Conservation (phyloP, 2,888 invertebrate genomes). For the Notocelia uddmanniana region DNA sequence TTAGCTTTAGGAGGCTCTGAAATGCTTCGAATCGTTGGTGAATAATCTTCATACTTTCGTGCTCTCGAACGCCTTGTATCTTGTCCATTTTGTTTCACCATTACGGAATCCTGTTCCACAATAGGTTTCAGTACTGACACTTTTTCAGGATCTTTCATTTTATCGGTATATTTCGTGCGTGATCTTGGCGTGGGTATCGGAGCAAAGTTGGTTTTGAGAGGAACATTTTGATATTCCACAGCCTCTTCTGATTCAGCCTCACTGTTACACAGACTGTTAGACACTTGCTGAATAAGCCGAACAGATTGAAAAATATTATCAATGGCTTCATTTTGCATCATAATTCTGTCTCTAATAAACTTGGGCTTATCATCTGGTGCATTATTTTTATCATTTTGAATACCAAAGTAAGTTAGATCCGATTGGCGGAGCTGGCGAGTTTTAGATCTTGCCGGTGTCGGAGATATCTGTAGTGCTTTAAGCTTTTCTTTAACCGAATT, state of each 20-base stretch:
- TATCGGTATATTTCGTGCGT: slow-evolving; percentile 65
- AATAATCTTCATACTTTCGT: slow-evolving; percentile 59
- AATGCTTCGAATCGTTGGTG: slow-evolving; percentile 64
- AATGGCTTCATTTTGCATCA: slow-evolving; percentile 55
- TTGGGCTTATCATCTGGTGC: slow-evolving; percentile 41
- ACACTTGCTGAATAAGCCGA: slow-evolving; percentile 72
- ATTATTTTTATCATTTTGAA: slow-evolving; percentile 50
- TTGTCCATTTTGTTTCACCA: slow-evolving; percentile 48
- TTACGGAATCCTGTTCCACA: slow-evolving; percentile 63
- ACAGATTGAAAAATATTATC: slow-evolving; percentile 76
- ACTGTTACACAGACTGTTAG: slow-evolving; percentile 76
- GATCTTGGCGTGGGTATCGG: slow-evolving; percentile 72
- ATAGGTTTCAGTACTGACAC: slow-evolving; percentile 66
- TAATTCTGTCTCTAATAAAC: slow-evolving; percentile 48
- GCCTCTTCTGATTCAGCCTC: slow-evolving; percentile 77
- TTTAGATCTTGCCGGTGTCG: slow-evolving; percentile 63
- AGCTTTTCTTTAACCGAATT: slow-evolving; percentile 58
- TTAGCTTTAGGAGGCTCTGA: slow-evolving; percentile 72
- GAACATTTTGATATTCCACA: slow-evolving; percentile 76
- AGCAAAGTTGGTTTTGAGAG: slow-evolving; percentile 63
- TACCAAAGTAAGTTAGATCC: slow-evolving; percentile 87
- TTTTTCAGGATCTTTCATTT: slow-evolving; percentile 59
- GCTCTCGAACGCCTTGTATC: slow-evolving; percentile 61
- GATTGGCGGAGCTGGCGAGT: slow-evolving; percentile 85
- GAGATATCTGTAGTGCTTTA: slow-evolving; percentile 61